Evolutionary conservation across 1,140 invertebrate genomes (phyloP).

Genomic region (Phymastichus coffea): DNA sequence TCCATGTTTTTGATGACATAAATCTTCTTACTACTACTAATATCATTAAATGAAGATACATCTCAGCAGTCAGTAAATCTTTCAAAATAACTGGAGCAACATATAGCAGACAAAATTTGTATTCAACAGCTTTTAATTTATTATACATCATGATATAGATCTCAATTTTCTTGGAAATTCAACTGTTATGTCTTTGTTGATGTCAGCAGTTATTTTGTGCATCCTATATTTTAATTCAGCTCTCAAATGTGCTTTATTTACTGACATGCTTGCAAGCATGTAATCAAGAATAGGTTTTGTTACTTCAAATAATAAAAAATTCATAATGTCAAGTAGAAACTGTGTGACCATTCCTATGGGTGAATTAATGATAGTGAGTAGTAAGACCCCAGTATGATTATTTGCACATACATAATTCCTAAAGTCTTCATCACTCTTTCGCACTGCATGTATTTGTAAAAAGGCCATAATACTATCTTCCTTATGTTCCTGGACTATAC

Average conservation of each 20-base stretch:
- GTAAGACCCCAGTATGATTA: background rate
- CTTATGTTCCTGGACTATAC: background rate
- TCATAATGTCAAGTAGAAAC: background rate
- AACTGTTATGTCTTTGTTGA: slow-evolving; percentile 9
- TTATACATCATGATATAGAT: background rate
- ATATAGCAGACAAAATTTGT: slow-evolving; percentile 10
- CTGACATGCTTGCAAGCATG: background rate
- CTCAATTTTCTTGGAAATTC: slow-evolving; percentile 16
- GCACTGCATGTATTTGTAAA: background rate
- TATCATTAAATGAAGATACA: slow-evolving; percentile 16
- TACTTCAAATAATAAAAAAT: background rate
- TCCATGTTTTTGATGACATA: background rate
- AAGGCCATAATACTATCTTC: background rate
- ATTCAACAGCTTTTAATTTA: slow-evolving; percentile 14
- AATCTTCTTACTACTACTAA: slow-evolving; percentile 1
- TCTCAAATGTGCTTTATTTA: background rate
- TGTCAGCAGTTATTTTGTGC: background rate
- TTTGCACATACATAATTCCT: background rate
- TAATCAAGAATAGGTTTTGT: background rate
- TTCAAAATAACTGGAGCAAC: slow-evolving; percentile 15
- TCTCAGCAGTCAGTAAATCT: background rate
- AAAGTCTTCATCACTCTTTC: background rate
- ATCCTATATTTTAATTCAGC: background rate
- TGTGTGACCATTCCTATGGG: background rate
- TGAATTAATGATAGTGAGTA: background rate